phyloP scores from a whole-genome alignment of 2,113 vertebrate species.

The Lepus europaeus region DNA sequence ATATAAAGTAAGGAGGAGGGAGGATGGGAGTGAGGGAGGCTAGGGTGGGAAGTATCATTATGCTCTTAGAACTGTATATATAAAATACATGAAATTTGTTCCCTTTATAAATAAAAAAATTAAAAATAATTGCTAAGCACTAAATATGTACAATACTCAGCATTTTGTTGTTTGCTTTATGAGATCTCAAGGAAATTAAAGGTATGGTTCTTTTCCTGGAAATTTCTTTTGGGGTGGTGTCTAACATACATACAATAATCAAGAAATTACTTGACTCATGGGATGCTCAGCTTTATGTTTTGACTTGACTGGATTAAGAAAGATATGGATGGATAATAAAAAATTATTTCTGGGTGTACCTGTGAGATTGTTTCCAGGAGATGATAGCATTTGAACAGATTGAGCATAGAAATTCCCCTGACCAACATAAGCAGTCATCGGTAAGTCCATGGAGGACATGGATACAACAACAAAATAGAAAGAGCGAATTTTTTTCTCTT shows the following conservation, averaged over 20 bases:
- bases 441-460: neutral
- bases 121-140: neutral
- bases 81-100: no score
- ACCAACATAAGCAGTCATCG: neutral
- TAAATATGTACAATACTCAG: neutral
- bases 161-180: neutral
- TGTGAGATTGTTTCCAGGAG: neutral
- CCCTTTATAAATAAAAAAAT: no score
- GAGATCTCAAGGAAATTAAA: constrained; percentile 14
- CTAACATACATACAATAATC: neutral
- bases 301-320: neutral
- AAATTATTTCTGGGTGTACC: neutral
- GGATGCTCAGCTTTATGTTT: neutral
- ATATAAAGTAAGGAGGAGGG: no score
- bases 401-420: neutral
- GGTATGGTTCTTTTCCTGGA: neutral
- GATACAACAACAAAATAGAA: neutral
- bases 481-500: neutral
- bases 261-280: neutral
- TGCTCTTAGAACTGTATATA: no score
- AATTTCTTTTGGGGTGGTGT: neutral
- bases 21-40: no score
- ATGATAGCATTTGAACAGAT: neutral
- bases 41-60: no score
- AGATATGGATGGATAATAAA: neutral